These are phyloP conservation scores for Glandiceps talaboti DNA, from an alignment of 53 echinoderm and acorn worm species.

Conservation along the genomic window DNA sequence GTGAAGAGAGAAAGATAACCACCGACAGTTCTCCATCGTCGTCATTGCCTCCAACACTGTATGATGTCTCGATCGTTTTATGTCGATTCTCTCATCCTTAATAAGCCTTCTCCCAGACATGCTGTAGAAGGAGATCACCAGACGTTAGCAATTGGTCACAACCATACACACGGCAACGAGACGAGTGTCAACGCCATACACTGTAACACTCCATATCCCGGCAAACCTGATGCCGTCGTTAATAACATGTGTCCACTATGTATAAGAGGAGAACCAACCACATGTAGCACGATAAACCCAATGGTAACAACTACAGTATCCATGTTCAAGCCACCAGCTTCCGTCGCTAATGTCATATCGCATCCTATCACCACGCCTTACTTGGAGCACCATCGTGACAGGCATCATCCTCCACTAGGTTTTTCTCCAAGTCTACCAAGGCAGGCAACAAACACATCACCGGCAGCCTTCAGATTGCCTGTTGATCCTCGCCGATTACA, in stretches of 20 bases:
- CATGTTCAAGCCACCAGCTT: conserved; percentile 1
- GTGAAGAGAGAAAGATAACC: not conserved
- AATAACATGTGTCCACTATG: conserved; percentile 53
- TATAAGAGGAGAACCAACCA: conserved; percentile 46
- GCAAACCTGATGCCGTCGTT: conserved; percentile 33
- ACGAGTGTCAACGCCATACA: conserved; percentile 33
- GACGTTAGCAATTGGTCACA: conserved; percentile 35
- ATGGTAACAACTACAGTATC: conserved; percentile 43
- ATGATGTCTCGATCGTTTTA: conserved; percentile 98
- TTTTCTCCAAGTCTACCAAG: conserved; percentile 7
- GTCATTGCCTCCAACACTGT: too few species aligned
- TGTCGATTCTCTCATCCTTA: conserved; percentile 92
- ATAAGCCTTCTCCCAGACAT: conserved; percentile 52
- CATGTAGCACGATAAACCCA: conserved; percentile 41
- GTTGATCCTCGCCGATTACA: conserved; percentile 70
- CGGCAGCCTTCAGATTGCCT: conserved; percentile 35
- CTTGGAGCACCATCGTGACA: conserved; percentile 16
- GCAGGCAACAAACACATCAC: conserved; percentile 44
- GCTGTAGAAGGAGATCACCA: conserved; percentile 25
- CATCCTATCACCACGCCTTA: conserved; percentile 14
- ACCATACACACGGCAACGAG: conserved; percentile 40
- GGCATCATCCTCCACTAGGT: conserved; percentile 12
- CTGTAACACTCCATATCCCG: conserved; percentile 46
- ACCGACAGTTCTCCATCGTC: too few species aligned
- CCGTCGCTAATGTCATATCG: conserved; percentile 10